Conservation (phyloP, 2,797 vertebrate species). For the Gorsachius magnificus region DNA sequence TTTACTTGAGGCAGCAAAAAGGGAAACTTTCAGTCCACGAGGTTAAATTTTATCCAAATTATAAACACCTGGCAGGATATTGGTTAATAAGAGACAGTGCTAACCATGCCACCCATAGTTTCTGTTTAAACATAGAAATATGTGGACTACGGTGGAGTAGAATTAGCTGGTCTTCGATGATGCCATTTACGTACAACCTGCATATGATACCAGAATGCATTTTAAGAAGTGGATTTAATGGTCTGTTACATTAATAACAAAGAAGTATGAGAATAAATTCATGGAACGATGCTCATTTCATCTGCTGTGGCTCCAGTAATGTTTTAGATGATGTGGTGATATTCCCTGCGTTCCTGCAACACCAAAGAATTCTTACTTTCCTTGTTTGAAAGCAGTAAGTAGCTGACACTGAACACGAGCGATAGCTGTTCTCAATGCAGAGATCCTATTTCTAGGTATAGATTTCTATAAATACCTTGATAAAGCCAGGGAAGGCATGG, state of each 20-base stretch:
- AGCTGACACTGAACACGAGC: background rate
- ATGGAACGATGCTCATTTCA: background rate
- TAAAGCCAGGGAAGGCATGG: background rate
- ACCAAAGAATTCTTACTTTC: background rate
- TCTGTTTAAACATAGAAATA: background rate
- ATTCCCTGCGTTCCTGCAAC: background rate
- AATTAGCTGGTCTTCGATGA: background rate
- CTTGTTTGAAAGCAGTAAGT: background rate
- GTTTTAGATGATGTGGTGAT: background rate
- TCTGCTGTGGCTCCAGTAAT: background rate
- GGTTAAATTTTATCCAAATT: constrained; percentile 43
- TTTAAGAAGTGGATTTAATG: background rate
- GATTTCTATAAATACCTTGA: background rate
- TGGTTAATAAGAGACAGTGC: constrained; percentile 19
- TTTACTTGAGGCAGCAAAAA: background rate
- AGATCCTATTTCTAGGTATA: background rate
- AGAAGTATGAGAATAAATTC: background rate
- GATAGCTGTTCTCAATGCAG: background rate
- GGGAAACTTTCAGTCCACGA: background rate
- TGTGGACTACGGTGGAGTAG: background rate
- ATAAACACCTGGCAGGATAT: constrained; percentile 17
- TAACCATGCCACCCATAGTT: background rate
- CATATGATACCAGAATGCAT: background rate
- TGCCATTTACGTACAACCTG: background rate
- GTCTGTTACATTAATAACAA: background rate